A percentile compares a stretch with the other conserved stretches of the same genome.
Evolutionary conservation across 1,140 invertebrate species (phyloP).

Genomic region (Musca vetustissima): DNA sequence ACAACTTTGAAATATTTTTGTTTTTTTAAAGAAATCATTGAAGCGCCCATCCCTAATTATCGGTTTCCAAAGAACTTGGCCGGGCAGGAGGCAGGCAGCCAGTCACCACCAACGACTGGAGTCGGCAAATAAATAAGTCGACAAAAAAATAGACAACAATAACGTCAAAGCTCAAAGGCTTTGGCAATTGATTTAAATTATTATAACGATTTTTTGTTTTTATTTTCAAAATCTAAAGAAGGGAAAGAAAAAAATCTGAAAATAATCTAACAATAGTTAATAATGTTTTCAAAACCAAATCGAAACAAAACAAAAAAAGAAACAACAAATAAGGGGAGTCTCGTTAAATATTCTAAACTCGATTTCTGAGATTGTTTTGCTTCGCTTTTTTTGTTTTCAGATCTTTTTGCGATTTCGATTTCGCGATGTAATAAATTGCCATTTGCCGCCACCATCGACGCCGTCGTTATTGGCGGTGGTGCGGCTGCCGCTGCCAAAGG

Average conservation of each 20-base stretch:
- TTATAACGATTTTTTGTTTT: not conserved
- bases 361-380: not conserved
- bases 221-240: too few species aligned
- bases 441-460: not conserved
- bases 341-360: slow-evolving; percentile 11
- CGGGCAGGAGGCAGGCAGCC: not conserved
- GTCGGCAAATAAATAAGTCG: not conserved
- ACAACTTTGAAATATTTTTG: slow-evolving; percentile 2
- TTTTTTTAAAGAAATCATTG: not conserved
- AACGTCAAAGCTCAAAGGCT: slow-evolving; percentile 2
- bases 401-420: not conserved
- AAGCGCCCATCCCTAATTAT: slow-evolving; percentile 9
- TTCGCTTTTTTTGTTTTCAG: not conserved
- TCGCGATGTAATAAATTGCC: not conserved
- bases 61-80: not conserved
- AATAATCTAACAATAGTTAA: too few species aligned
- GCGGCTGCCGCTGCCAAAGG: not conserved
- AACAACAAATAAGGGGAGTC: not conserved
- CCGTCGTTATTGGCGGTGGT: too few species aligned
- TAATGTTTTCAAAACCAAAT: too few species aligned
- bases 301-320: too few species aligned
- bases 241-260: too few species aligned
- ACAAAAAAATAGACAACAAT: not conserved
- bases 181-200: slow-evolving; percentile 19
- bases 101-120: too few species aligned